phyloP scores from a whole-genome alignment of 2,797 vertebrate species.

The Perodicticus potto region DNA sequence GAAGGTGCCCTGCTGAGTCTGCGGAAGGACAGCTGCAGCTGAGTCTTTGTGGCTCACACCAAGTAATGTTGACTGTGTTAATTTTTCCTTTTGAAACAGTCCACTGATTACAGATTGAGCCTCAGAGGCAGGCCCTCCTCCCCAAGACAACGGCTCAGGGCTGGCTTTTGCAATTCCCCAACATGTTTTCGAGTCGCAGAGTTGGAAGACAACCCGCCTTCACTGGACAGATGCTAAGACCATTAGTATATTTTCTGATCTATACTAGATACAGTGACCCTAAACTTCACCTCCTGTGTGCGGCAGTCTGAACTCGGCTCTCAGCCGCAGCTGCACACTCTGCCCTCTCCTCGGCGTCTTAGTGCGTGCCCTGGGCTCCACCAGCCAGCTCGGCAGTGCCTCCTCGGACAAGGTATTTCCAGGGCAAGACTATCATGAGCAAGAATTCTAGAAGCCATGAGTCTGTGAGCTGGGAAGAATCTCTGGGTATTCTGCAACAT shows the following conservation, averaged over 20 bases:
- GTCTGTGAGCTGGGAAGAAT: not conserved
- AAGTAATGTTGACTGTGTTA: fast-evolving
- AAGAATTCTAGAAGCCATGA: not conserved
- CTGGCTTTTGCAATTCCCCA: not conserved
- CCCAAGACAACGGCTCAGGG: not conserved
- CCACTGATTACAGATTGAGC: not conserved
- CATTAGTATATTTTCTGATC: not conserved
- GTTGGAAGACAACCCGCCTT: not conserved
- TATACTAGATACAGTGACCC: not conserved
- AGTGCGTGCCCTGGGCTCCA: not conserved
- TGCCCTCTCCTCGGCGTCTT: not conserved
- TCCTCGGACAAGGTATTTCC: not conserved
- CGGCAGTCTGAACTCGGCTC: not conserved
- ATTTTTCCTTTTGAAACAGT: not conserved
- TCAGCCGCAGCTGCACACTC: not conserved
- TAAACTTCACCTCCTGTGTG: not conserved
- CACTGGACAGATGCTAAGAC: not conserved
- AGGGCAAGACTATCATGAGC: not conserved
- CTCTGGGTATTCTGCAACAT: not conserved
- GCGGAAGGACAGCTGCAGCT: not conserved
- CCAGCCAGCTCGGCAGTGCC: not conserved
- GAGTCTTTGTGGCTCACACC: not conserved
- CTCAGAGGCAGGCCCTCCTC: not conserved
- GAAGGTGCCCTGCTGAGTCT: not conserved
- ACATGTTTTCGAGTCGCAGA: not conserved